These are phyloP conservation scores for Noturus placidus DNA, from an alignment of 2,113 vertebrate species.

Conservation along the genomic window DNA sequence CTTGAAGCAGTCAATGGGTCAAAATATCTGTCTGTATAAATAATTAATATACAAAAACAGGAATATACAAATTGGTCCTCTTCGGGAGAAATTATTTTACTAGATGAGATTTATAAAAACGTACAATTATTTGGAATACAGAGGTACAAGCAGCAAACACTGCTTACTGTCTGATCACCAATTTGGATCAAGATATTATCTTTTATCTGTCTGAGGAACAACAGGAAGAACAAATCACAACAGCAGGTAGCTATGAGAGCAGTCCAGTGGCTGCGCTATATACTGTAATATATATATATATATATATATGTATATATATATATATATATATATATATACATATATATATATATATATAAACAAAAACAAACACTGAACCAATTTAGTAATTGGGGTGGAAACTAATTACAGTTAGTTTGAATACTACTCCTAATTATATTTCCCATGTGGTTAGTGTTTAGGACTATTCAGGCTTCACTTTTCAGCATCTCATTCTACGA, in stretches of 20 bases:
- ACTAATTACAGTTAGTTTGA: background rate
- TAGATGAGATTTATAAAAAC: background rate
- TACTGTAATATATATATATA: no score
- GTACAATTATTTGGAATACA: background rate
- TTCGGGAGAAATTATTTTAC: background rate
- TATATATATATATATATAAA: background rate
- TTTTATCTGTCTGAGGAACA: background rate
- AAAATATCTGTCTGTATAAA: background rate
- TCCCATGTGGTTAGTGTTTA: background rate
- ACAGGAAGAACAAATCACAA: background rate
- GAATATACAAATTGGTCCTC: background rate
- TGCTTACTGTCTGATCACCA: background rate
- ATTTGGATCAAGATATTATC: background rate
- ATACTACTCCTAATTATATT: background rate
- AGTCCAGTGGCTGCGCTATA: background rate
- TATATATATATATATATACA: no score
- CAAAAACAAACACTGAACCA: background rate
- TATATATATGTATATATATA: no score
- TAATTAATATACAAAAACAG: background rate
- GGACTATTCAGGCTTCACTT: background rate
- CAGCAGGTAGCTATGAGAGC: background rate
- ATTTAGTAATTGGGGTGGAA: background rate
- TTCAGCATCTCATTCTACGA: background rate
- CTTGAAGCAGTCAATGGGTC: background rate
- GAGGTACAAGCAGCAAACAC: no score